Evolutionary conservation across 2,797 vertebrate species (phyloP).

Genomic region (Phalloptychus januarius): DNA sequence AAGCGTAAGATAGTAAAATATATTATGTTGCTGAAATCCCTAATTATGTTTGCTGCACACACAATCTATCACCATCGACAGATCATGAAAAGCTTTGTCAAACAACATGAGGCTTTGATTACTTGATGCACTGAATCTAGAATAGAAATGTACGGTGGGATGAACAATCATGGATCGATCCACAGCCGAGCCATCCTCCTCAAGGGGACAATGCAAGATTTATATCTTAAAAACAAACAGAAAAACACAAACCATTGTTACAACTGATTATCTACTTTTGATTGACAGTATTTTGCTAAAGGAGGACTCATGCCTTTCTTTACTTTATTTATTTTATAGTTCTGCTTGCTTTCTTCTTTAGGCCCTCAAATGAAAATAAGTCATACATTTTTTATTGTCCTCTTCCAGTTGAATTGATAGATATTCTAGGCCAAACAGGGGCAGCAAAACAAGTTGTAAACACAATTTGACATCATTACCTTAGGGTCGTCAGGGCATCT

Average conservation of each 20-base stretch:
- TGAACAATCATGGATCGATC: background rate
- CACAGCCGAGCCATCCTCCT: background rate
- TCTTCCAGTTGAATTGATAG: conserved; percentile 19
- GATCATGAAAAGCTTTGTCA: conserved; percentile 14
- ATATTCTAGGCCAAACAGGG: conserved; percentile 15
- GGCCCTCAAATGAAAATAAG: background rate
- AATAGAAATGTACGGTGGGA: background rate
- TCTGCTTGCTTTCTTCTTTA: background rate
- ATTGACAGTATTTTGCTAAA: background rate
- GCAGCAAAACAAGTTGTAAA: conserved; percentile 27
- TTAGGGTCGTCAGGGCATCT: conserved; percentile 24
- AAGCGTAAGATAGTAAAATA: background rate
- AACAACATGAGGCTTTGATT: conserved; percentile 10
- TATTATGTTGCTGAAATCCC: conserved; percentile 1
- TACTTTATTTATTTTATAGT: conserved; percentile 7
- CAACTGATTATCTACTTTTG: conserved; percentile 9
- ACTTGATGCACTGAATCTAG: conserved; percentile 11
- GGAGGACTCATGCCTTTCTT: background rate
- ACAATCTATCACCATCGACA: conserved; percentile 5
- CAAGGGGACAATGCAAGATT: background rate
- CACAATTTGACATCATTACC: conserved; percentile 30
- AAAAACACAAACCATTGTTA: conserved; percentile 10
- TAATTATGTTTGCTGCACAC: conserved; percentile 5
- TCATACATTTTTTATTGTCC: conserved; percentile 3
- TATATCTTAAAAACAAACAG: conserved; percentile 3